Percentiles rank a stretch among this genome's conserved stretches.
These are phyloP conservation scores for Tenualosa thibaudeaui DNA, from an alignment of 2,797 vertebrate species.

Conservation along the genomic window DNA sequence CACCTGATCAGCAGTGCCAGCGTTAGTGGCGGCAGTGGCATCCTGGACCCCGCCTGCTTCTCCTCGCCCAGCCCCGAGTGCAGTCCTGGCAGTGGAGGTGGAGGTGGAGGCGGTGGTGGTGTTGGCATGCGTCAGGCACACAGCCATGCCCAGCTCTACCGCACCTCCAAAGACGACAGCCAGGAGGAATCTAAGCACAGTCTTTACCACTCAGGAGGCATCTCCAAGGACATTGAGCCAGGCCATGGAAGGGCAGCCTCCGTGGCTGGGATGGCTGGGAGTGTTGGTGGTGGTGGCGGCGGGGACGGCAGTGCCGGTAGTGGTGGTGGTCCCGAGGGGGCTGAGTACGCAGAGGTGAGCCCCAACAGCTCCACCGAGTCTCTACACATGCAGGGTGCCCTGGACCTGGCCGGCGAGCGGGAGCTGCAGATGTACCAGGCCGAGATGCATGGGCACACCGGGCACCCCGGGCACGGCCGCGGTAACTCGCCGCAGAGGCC, in stretches of 20 bases:
- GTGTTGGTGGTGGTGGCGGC: neutral
- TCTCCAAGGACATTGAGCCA: constrained; percentile 81
- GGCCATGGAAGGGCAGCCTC: constrained; percentile 25
- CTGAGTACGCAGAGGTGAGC: constrained; percentile 84
- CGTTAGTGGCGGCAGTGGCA: constrained; percentile 54
- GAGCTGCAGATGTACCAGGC: constrained; percentile 88
- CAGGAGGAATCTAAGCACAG: constrained; percentile 85
- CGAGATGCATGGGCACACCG: constrained; percentile 80
- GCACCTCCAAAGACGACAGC: constrained; percentile 78
- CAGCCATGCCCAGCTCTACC: constrained; percentile 78
- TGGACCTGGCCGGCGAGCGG: constrained; percentile 77
- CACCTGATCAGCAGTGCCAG: neutral
- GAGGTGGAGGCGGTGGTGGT: constrained; percentile 4
- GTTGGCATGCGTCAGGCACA: constrained; percentile 69
- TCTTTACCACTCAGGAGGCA: constrained; percentile 81
- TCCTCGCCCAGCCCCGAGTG: constrained; percentile 80
- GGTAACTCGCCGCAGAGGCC: constrained; percentile 73
- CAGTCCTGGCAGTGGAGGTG: constrained; percentile 64
- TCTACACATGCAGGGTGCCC: constrained; percentile 79
- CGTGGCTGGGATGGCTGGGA: neutral
- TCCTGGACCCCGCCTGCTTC: constrained; percentile 76
- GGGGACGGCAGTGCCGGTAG: neutral
- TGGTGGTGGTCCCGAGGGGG: constrained; percentile 69
- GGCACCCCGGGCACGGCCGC: constrained; percentile 11
- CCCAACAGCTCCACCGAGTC: constrained; percentile 90